phyloP scores from a whole-genome alignment of 2,888 invertebrate genomes.

The Leptinotarsa haldemani region DNA sequence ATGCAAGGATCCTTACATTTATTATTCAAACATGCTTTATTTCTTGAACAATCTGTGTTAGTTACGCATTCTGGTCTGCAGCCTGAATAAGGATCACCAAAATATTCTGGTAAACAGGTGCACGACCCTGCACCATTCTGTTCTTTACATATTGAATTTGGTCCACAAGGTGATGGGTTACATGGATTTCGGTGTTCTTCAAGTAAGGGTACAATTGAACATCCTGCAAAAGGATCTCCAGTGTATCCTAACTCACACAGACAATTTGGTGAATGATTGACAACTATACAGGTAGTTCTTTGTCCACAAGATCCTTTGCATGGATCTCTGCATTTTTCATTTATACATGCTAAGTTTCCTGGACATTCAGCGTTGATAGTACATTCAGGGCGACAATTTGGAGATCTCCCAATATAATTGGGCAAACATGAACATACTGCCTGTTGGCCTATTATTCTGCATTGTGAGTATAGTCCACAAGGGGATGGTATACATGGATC shows the following conservation, averaged over 20 bases:
- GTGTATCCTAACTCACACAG: conserved; percentile 83
- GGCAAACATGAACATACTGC: conserved; percentile 84
- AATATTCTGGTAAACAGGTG: conserved; percentile 82
- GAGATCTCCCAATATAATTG: conserved; percentile 84
- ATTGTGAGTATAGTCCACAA: conserved; percentile 87
- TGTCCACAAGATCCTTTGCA: conserved; percentile 88
- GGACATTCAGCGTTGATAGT: conserved; percentile 87
- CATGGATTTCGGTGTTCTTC: conserved; percentile 80
- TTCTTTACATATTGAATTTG: conserved; percentile 86
- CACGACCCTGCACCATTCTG: conserved; percentile 87
- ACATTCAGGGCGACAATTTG: conserved; percentile 89
- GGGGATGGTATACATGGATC: conserved; percentile 87
- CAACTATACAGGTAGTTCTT: conserved; percentile 81
- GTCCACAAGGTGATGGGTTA: conserved; percentile 88
- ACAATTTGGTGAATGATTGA: conserved; percentile 87
- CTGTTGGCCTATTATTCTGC: conserved; percentile 79
- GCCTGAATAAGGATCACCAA: conserved; percentile 88
- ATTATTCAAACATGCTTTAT: conserved; percentile 84
- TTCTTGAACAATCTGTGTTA: conserved; percentile 82
- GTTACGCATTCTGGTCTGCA: conserved; percentile 88
- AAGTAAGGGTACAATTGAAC: conserved; percentile 60
- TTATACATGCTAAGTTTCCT: conserved; percentile 84
- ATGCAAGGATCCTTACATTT: conserved; percentile 88
- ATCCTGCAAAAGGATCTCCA: conserved; percentile 88
- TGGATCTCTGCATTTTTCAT: conserved; percentile 84